Conservation (phyloP, 2,888 invertebrate species). For the Dryococelus australis region DNA sequence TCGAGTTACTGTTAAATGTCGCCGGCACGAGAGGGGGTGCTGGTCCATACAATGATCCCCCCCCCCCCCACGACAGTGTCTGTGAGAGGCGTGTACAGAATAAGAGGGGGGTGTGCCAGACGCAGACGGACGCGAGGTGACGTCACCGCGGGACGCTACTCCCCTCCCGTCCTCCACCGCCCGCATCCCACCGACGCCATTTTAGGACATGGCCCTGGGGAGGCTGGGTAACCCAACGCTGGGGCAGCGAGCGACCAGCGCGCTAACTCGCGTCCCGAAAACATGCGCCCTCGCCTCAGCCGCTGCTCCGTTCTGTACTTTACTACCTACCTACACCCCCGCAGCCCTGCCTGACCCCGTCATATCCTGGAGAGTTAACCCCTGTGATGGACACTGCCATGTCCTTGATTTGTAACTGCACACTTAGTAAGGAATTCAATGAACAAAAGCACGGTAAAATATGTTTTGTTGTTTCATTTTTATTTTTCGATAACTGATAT, state of each 20-base stretch:
- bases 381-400: too few species aligned
- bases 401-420: too few species aligned
- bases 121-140: background rate
- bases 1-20: too few species aligned
- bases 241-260: conserved; percentile 31
- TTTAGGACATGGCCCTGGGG: conserved; percentile 70
- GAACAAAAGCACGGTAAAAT: too few species aligned
- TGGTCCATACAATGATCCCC: background rate
- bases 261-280: conserved; percentile 34
- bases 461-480: too few species aligned
- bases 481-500: too few species aligned
- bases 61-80: background rate
- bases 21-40: background rate
- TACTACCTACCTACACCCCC: too few species aligned
- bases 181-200: conserved; percentile 70
- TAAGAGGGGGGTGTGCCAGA: background rate
- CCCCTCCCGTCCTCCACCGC: conserved; percentile 54
- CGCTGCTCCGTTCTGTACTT: background rate
- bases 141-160: background rate
- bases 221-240: conserved; percentile 66
- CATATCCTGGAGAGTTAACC: too few species aligned
- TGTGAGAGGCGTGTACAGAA: background rate
- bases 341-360: too few species aligned
- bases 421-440: too few species aligned
- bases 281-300: conserved; percentile 34